Percentiles rank a stretch among this genome's conserved stretches.
These are phyloP conservation scores for Sceloporus undulatus DNA, from an alignment of 2,113 vertebrate species.

Conservation along the genomic window DNA sequence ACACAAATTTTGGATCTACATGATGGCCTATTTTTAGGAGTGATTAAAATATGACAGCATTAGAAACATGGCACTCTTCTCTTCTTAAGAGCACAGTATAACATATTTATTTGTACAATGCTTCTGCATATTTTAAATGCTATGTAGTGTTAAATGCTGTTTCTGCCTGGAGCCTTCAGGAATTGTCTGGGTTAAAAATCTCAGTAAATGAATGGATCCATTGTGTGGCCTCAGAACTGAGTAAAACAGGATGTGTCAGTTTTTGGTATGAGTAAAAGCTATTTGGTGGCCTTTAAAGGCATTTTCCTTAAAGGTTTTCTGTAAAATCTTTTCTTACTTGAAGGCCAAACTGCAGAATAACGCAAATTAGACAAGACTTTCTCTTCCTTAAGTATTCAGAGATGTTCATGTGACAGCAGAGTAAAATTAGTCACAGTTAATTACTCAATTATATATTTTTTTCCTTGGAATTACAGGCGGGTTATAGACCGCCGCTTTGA, in stretches of 20 bases:
- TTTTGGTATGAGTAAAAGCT: slow-evolving; percentile 1
- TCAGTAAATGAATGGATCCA: slow-evolving; percentile 24
- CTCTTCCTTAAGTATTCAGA: background rate
- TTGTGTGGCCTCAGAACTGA: slow-evolving; percentile 7
- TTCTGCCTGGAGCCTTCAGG: slow-evolving; percentile 17
- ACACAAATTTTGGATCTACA: background rate
- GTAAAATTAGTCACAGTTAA: background rate
- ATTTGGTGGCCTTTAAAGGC: background rate
- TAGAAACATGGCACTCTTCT: background rate
- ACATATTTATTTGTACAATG: background rate
- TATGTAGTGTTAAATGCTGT: background rate
- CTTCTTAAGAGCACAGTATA: background rate
- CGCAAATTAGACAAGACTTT: background rate
- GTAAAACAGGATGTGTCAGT: slow-evolving; percentile 18
- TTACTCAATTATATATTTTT: background rate
- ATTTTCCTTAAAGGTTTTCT: background rate
- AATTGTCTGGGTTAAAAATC: slow-evolving; percentile 4
- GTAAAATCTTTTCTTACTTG: background rate
- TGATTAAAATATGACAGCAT: background rate
- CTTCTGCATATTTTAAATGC: slow-evolving; percentile 12
- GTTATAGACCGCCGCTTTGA: too few relatives aligned
- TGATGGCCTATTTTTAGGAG: background rate
- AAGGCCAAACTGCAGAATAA: background rate
- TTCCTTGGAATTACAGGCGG: background rate
- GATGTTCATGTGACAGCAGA: background rate